Evolutionary conservation across 2,113 vertebrate species (phyloP), one percentile per base, ranked within the genome.

Genomic region (Rhabdomys dilectus): DNA sequence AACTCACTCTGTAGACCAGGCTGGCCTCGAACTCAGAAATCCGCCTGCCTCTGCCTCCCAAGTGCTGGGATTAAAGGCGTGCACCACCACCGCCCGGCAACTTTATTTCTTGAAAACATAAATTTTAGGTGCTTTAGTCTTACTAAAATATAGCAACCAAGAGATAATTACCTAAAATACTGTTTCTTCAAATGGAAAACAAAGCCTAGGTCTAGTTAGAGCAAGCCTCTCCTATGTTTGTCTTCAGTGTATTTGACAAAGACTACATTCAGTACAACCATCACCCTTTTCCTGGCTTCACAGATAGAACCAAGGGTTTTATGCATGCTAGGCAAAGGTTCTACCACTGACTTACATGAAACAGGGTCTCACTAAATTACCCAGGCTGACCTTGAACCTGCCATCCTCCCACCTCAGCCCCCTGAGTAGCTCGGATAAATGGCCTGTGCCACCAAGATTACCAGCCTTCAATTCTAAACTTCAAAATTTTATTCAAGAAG

Each of bases 121-220:
- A 85, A 60, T 80, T 94, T 73, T 86, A 72, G 80, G 72, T 12
- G 81, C 10, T 68, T 3, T 29, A 26, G 31, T 78, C 60, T 78
- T 62, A 93, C 16, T 96, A 73, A 95, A 93, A 90, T 56, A 88
- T 12, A 89, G 48, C n/a, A 90, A 26, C 70, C 42, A 78, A 76
- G 16, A 39, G 19, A 45, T 29, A 78, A 76, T 11, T 81, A 64
- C n/a, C 89, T 88, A 82, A 91, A 72, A 45, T 31, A 58, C n/a
- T 60, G 16, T 51, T 81, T 95, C 91, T 82, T 64, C 58, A 91
- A 56, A 81, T 56, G 7, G 68, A 90, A 92, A 96, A 80, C 39
- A 95, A 88, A 95, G 60, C 8, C 15, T 48, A 95, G 31, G 76
- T 22, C 21, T 1, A 66, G n/a, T 82, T 19, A 72, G 73, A 48